phyloP scores from a whole-genome alignment of 2,888 invertebrate species.

The Apodemia hepburni region DNA sequence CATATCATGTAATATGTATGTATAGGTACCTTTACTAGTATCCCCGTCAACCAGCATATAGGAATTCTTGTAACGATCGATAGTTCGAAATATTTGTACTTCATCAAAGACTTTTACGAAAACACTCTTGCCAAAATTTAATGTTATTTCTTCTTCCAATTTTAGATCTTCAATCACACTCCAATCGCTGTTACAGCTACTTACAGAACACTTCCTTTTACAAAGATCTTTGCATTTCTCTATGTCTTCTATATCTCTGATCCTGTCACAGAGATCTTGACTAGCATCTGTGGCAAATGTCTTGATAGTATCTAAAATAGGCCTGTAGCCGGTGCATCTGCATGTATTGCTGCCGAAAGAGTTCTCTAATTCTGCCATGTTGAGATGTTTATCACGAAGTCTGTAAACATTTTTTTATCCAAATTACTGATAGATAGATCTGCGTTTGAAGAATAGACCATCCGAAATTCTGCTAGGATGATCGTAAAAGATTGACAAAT shows the following conservation, averaged over 20 bases:
- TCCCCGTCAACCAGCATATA: slow-evolving; percentile 84
- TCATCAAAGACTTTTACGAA: slow-evolving; percentile 72
- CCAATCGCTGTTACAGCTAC: slow-evolving; percentile 50
- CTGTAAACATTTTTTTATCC: slow-evolving; percentile 40
- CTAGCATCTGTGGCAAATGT: slow-evolving; percentile 83
- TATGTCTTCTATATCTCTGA: slow-evolving; percentile 72
- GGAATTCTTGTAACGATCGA: slow-evolving; percentile 56
- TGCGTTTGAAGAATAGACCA: too few species aligned
- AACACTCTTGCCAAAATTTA: slow-evolving; percentile 64
- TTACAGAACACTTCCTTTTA: slow-evolving; percentile 46
- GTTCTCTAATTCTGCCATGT: slow-evolving; percentile 85
- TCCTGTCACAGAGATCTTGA: slow-evolving; percentile 63
- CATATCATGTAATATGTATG: too few species aligned
- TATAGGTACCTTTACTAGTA: slow-evolving; percentile 83
- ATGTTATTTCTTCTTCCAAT: slow-evolving; percentile 47
- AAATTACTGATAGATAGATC: neutral
- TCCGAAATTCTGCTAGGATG: too few species aligned
- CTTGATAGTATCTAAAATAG: slow-evolving; percentile 88
- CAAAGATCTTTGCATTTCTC: slow-evolving; percentile 42
- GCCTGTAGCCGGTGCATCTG: slow-evolving; percentile 89
- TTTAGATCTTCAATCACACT: slow-evolving; percentile 39
- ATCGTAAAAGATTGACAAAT: too few species aligned
- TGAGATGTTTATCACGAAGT: slow-evolving; percentile 72
- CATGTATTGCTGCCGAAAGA: slow-evolving; percentile 89
- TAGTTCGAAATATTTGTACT: slow-evolving; percentile 66